phyloP scores from a whole-genome alignment of 2,888 invertebrate species.

The Synanthedon andrenaeformis region DNA sequence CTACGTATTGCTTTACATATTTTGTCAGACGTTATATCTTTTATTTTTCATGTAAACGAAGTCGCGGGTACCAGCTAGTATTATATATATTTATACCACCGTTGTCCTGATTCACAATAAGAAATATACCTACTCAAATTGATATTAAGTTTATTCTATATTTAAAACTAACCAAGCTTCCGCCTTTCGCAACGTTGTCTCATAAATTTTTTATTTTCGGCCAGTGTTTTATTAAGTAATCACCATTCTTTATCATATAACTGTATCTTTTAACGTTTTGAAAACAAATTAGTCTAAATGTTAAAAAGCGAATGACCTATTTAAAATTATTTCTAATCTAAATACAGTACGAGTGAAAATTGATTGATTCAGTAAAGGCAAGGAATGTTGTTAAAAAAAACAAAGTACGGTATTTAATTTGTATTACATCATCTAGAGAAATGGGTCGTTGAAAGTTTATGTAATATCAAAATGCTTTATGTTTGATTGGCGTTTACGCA shows the following conservation, averaged over 20 bases:
- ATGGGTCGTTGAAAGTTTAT: not conserved
- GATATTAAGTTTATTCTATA: constrained; percentile 4
- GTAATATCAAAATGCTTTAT: no score
- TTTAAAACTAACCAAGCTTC: constrained; percentile 1
- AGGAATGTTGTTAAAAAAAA: constrained; percentile 21
- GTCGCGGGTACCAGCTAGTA: no score
- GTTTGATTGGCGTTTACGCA: no score
- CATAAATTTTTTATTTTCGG: not conserved
- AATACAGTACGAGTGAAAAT: constrained; percentile 7
- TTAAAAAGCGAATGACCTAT: constrained; percentile 3
- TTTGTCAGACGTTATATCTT: no score
- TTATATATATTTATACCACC: no score
- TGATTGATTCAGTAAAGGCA: constrained; percentile 6
- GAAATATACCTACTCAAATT: constrained; percentile 4
- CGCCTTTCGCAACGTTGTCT: not conserved
- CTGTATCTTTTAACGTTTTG: not conserved
- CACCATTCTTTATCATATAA: no score
- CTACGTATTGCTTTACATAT: no score
- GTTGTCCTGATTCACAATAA: no score
- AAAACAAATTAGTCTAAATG: no score
- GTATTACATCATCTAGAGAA: constrained; percentile 27
- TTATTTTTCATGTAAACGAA: no score
- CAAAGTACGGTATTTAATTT: constrained; percentile 6
- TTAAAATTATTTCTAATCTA: constrained; percentile 1
- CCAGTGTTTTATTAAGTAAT: no score